Conservation (phyloP, 2,113 vertebrate species). For the Trogon melanurus region DNA sequence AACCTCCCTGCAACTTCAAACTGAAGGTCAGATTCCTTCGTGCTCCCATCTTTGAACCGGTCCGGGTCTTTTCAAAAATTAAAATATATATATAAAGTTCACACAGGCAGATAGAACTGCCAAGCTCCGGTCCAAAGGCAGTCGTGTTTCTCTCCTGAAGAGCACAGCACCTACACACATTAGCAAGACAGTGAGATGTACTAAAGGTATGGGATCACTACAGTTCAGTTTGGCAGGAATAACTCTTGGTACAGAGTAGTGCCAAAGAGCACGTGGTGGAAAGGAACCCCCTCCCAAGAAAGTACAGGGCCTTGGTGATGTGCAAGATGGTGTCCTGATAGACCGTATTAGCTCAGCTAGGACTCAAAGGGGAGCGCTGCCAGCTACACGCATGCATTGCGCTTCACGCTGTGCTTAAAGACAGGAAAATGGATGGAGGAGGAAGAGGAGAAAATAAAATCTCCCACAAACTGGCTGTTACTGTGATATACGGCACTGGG, state of each 20-base stretch:
- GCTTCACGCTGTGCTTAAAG: not conserved
- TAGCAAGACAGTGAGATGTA: not conserved
- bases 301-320: not conserved
- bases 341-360: not conserved
- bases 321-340: not conserved
- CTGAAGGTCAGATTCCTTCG: not conserved
- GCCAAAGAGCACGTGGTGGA: not conserved
- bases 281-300: not conserved
- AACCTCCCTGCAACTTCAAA: constrained; percentile 11
- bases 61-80: not conserved
- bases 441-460: constrained; percentile 5
- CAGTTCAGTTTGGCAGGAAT: not conserved
- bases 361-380: not conserved
- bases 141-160: not conserved
- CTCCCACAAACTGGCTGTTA: not conserved
- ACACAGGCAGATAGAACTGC: not conserved
- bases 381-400: not conserved
- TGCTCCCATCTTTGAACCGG: not conserved
- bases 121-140: not conserved
- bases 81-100: not conserved
- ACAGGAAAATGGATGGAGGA: constrained; percentile 3
- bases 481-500: not conserved
- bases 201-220: not conserved
- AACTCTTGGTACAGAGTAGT: not conserved
- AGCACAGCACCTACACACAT: not conserved